A percentile compares a stretch with the other conserved stretches of the same genome.
Conservation (phyloP, 1,140 invertebrate species). For the Stenopsyche tienmushanensis region DNA sequence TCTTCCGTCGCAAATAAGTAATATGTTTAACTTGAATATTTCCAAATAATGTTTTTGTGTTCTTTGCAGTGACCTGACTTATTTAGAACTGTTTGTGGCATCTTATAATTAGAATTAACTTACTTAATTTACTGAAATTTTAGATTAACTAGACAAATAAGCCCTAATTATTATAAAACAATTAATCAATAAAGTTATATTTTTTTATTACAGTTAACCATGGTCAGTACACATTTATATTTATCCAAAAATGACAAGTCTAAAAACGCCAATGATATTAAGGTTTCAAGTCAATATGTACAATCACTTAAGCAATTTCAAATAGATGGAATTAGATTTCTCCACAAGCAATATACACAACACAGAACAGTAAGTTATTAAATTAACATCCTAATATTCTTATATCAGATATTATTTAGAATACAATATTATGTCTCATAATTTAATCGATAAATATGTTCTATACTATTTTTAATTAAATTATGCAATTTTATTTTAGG, state of each 20-base stretch:
- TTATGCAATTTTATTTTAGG: constrained; percentile 14
- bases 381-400: background rate
- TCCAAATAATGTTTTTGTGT: no score
- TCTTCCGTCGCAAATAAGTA: no score
- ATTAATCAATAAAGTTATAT: no score
- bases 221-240: no score
- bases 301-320: constrained; percentile 35
- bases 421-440: no score
- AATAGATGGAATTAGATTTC: constrained; percentile 37
- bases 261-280: constrained; percentile 12
- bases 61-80: no score
- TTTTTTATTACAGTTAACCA: no score
- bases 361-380: constrained; percentile 31
- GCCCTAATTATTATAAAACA: no score
- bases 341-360: constrained; percentile 27
- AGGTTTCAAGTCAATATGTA: constrained; percentile 5
- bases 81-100: no score
- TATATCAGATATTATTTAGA: background rate
- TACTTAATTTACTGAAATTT: background rate
- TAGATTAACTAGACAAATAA: background rate
- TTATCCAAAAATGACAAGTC: constrained; percentile 24
- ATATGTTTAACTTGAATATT: no score
- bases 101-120: no score
- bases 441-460: background rate
- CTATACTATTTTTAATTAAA: background rate